Conservation (phyloP, 1,140 invertebrate species). For the Brachionus manjavacas region DNA sequence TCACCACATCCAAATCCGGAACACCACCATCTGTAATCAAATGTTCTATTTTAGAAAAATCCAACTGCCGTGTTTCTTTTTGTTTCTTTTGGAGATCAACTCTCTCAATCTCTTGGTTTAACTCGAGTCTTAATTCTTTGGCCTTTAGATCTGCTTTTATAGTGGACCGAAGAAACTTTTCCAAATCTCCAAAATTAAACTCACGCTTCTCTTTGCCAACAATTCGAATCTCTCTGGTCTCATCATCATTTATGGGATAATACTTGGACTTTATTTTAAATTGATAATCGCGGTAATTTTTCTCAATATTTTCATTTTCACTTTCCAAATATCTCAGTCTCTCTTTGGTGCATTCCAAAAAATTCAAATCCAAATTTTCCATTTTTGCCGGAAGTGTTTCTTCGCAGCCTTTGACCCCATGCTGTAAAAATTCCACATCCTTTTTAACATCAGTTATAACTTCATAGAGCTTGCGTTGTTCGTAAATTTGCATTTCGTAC, state of each 20-base stretch:
- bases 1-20: neutral
- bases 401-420: neutral
- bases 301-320: conserved; percentile 33
- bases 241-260: conserved; percentile 36
- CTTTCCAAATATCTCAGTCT: conserved; percentile 22
- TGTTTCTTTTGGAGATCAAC: neutral
- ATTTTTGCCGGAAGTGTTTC: neutral
- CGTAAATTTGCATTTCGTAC: conserved; percentile 29
- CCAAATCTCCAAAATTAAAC: neutral
- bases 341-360: conserved; percentile 17
- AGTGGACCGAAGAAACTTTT: conserved; percentile 36
- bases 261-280: conserved; percentile 21
- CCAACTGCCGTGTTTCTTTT: neutral
- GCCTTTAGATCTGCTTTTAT: neutral
- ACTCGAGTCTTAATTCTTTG: neutral
- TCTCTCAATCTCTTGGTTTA: neutral
- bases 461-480: conserved; percentile 3
- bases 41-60: conserved; percentile 20
- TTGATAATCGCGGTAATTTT: conserved; percentile 5
- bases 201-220: neutral
- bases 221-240: conserved; percentile 19
- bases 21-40: neutral
- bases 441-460: conserved; percentile 13
- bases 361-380: neutral
- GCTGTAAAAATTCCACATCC: conserved; percentile 22